These are phyloP conservation scores for Streptopelia turtur DNA, from an alignment of 2,797 vertebrate genomes.

Conservation along the genomic window DNA sequence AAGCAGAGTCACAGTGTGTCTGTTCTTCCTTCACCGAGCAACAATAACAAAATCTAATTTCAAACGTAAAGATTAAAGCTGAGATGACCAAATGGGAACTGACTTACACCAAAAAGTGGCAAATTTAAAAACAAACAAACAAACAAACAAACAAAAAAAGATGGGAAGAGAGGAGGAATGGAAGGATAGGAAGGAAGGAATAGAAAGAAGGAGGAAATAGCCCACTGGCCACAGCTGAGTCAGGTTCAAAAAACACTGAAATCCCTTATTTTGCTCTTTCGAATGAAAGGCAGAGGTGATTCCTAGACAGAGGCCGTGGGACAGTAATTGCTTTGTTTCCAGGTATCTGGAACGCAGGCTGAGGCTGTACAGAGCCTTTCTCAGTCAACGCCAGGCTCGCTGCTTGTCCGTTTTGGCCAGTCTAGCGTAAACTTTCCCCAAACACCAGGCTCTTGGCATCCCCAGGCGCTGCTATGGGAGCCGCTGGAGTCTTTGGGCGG, in stretches of 20 bases:
- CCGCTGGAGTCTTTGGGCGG: background rate
- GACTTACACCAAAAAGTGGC: background rate
- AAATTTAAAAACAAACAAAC: background rate
- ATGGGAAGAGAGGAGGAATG: background rate
- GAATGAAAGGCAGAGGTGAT: conserved; percentile 6
- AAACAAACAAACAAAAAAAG: background rate
- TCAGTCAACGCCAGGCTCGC: conserved; percentile 7
- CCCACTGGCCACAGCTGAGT: background rate
- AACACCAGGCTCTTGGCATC: conserved; percentile 22
- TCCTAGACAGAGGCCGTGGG: conserved; percentile 49
- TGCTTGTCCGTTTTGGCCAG: conserved; percentile 31
- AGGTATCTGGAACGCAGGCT: background rate
- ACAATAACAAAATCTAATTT: background rate
- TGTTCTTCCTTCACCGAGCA: background rate
- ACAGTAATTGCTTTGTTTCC: conserved; percentile 20
- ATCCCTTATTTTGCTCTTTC: background rate
- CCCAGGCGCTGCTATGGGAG: background rate
- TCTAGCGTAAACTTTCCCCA: background rate
- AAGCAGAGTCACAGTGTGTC: background rate
- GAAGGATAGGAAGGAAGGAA: background rate
- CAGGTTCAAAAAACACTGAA: conserved; percentile 5
- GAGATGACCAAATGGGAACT: background rate
- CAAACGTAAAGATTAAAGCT: background rate
- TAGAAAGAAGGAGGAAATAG: background rate
- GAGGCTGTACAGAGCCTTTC: background rate